Evolutionary conservation across 2,888 invertebrate species (phyloP).

Genomic region (Lithophane socia): DNA sequence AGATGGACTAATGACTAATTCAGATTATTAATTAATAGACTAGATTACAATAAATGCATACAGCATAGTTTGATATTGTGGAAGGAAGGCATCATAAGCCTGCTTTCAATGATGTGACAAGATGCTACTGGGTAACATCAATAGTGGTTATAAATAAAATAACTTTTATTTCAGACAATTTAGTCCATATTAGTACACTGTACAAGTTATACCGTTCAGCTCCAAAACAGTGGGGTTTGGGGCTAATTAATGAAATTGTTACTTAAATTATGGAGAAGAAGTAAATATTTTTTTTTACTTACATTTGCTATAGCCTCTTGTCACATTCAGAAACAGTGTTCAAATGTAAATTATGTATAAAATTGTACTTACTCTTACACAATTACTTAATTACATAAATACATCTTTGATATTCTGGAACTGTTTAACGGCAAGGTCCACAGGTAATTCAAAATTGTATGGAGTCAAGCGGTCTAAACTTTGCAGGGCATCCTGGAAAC

Average conservation of each 20-base stretch:
- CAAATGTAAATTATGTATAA: slow-evolving; percentile 77
- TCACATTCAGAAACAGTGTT: slow-evolving; percentile 63
- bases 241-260: not conserved
- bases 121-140: slow-evolving; percentile 21
- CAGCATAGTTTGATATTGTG: slow-evolving; percentile 71
- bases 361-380: slow-evolving; percentile 80
- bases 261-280: not conserved
- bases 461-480: slow-evolving; percentile 96
- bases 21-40: slow-evolving; percentile 66
- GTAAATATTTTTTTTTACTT: not conserved
- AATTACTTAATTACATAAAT: slow-evolving; percentile 91
- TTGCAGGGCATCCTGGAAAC: slow-evolving; percentile 98
- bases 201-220: not conserved
- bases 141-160: too few relatives aligned
- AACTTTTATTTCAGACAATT: too few relatives aligned
- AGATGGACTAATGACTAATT: slow-evolving; percentile 57
- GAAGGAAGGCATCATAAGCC: slow-evolving; percentile 78
- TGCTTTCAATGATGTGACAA: slow-evolving; percentile 57
- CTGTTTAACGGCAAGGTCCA: slow-evolving; percentile 98
- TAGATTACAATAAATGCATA: slow-evolving; percentile 69
- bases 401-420: slow-evolving; percentile 99
- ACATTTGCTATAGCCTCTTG: slow-evolving; percentile 39
- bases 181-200: too few relatives aligned
- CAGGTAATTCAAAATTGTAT: slow-evolving; percentile 97
- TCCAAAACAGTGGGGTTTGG: not conserved